Conservation (phyloP, 2,888 invertebrate species). For the Drosophila nr. perissopoda region DNA sequence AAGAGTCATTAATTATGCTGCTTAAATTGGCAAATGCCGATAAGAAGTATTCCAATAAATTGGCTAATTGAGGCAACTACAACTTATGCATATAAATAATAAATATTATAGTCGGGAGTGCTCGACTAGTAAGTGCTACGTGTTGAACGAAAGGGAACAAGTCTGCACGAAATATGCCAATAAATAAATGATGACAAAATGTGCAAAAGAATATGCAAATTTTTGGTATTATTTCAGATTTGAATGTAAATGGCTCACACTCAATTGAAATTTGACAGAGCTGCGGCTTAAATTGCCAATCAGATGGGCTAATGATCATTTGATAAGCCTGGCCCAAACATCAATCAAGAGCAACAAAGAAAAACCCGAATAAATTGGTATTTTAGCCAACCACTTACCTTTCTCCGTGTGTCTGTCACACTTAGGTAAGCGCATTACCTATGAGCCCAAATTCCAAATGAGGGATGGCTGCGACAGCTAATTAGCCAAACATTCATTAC, state of each 20-base stretch:
- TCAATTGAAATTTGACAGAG: background rate
- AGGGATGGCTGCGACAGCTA: conserved; percentile 43
- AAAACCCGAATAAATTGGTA: background rate
- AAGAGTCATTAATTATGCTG: conserved; percentile 35
- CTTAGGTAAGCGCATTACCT: conserved; percentile 22
- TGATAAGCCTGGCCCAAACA: background rate
- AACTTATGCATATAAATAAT: background rate
- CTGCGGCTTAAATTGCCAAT: background rate
- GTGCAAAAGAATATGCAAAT: background rate
- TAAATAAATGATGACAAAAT: background rate
- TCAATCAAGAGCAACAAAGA: background rate
- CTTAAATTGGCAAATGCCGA: conserved; percentile 24
- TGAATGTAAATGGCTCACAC: background rate
- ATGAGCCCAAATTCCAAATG: conserved; percentile 7
- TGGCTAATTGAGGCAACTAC: conserved; percentile 10
- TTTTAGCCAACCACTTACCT: background rate
- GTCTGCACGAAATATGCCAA: too few relatives aligned
- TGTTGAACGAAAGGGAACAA: background rate
- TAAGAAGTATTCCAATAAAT: conserved; percentile 36
- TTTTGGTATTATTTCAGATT: background rate
- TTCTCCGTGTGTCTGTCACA: background rate
- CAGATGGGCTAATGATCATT: background rate
- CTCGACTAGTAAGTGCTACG: background rate
- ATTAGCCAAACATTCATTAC: conserved; percentile 30
- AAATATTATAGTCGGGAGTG: background rate